These are phyloP conservation scores for Botrylloides violaceus DNA, from an alignment of 23 tunicate genomes.

Conservation along the genomic window DNA sequence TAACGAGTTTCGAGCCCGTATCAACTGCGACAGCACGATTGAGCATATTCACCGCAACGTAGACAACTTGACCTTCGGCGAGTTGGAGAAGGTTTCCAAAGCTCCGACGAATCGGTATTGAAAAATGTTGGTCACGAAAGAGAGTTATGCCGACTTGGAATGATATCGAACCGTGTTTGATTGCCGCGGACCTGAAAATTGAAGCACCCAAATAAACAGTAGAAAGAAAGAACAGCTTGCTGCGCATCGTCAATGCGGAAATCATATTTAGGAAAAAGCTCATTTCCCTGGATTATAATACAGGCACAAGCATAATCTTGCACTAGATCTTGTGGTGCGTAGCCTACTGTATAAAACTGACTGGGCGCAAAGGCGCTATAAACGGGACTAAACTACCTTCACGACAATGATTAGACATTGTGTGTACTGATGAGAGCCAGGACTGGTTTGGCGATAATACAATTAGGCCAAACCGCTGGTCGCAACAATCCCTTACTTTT, in stretches of 20 bases:
- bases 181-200: constrained; percentile 23
- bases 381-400: no score
- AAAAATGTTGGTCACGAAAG: constrained; percentile 41
- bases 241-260: no score
- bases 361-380: no score
- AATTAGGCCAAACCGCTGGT: neutral
- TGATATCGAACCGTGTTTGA: constrained; percentile 20
- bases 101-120: constrained; percentile 3
- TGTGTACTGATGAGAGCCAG: no score
- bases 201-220: neutral
- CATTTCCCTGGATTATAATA: no score
- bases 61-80: constrained; percentile 76
- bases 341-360: no score
- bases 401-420: no score
- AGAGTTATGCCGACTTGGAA: constrained; percentile 55
- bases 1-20: constrained; percentile 45
- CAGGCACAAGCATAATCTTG: no score
- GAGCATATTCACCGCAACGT: constrained; percentile 47
- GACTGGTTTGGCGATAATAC: no score
- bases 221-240: no score
- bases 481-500: constrained; percentile 15
- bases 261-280: no score
- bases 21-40: constrained; percentile 30
- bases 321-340: neutral
- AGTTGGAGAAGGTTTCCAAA: constrained; percentile 15